Conservation (phyloP, 2,888 invertebrate genomes). For the Coelogynopora nodosa region DNA sequence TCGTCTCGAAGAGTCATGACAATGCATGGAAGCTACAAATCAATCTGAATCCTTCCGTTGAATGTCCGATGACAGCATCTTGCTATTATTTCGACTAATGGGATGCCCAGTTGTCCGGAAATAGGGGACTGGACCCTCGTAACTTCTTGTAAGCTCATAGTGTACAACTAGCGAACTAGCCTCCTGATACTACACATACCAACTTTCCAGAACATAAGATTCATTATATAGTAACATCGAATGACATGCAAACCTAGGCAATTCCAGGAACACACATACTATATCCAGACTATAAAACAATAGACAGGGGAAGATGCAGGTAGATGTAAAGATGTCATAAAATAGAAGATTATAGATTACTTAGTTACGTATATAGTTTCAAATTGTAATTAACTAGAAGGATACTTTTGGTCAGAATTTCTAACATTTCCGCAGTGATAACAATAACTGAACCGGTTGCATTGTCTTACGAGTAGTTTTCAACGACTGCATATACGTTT, state of each 20-base stretch:
- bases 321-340: neutral
- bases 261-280: neutral
- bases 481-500: neutral
- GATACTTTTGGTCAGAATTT: neutral
- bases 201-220: too few species aligned
- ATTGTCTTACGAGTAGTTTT: neutral
- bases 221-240: neutral
- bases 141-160: too few species aligned
- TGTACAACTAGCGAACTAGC: too few species aligned
- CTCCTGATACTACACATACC: too few species aligned
- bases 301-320: neutral
- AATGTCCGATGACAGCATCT: neutral
- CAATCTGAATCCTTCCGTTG: neutral
- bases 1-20: neutral
- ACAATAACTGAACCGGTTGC: neutral
- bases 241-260: neutral
- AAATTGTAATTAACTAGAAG: neutral
- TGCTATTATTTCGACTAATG: neutral
- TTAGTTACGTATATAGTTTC: neutral
- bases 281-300: neutral
- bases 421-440: neutral
- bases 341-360: neutral
- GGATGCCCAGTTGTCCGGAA: neutral
- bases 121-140: neutral
- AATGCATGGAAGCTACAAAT: neutral